Evolutionary conservation across 2,888 invertebrate species (phyloP).

Genomic region (Pediacus dermestoides): DNA sequence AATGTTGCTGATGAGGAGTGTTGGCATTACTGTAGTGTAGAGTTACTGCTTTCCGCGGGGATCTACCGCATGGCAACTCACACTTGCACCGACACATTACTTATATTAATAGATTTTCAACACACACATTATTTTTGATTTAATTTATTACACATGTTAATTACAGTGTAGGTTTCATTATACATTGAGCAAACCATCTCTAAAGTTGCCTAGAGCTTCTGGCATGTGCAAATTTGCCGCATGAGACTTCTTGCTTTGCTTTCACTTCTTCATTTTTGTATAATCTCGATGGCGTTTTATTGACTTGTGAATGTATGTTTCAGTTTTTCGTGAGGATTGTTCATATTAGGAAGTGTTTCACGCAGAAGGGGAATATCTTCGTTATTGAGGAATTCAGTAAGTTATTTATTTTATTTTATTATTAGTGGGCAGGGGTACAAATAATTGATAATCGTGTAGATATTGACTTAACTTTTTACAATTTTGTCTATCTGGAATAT

Average conservation of each 20-base stretch:
- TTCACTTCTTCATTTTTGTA: slow-evolving; percentile 11
- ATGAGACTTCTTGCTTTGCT: slow-evolving; percentile 20
- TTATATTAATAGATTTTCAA: slow-evolving; percentile 26
- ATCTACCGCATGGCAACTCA: slow-evolving; percentile 47
- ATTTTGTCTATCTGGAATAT: not conserved
- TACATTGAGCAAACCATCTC: slow-evolving; percentile 56
- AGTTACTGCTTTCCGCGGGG: slow-evolving; percentile 41
- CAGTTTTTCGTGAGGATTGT: slow-evolving; percentile 99
- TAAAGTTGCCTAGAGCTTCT: slow-evolving; percentile 55
- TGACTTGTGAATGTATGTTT: slow-evolving; percentile 51
- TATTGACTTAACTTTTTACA: too few relatives aligned
- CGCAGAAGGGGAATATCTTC: slow-evolving; percentile 98
- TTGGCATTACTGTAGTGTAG: slow-evolving; percentile 33
- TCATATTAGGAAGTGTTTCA: slow-evolving; percentile 99
- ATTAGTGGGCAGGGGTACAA: too few relatives aligned
- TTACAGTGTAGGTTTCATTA: slow-evolving; percentile 42
- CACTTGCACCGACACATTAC: slow-evolving; percentile 30
- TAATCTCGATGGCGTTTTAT: slow-evolving; percentile 2
- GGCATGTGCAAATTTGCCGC: slow-evolving; percentile 34
- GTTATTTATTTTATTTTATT: too few relatives aligned
- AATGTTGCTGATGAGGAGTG: slow-evolving; percentile 29
- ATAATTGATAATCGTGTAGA: too few relatives aligned
- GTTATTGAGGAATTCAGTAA: slow-evolving; percentile 99
- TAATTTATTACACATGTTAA: slow-evolving; percentile 28
- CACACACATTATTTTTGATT: slow-evolving; percentile 36